Evolutionary conservation across 37 sponge, comb jelly and placozoan species (phyloP), one percentile per base, ranked within the genome.

Genomic region (Dysidea cf. avara): DNA sequence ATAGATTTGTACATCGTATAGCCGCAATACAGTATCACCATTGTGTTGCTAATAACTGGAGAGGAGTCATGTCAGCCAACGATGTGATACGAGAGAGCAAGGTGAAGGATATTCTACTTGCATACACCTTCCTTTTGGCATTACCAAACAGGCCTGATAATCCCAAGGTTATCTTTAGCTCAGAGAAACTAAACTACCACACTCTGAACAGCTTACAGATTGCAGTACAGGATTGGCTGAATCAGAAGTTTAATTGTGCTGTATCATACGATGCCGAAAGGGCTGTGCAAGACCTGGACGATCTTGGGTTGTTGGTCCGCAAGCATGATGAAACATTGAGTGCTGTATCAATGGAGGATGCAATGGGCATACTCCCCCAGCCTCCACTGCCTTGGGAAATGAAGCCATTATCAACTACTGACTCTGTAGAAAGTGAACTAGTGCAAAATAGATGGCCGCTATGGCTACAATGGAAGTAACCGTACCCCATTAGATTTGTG

Each of bases 71-170:
- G 34, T 72, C 94, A 1, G 68, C 93, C 6, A 35, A 76, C 17
- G 97, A 96, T 54, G 29, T 94, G 66, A 94, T 94, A 13, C 78
- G 72, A 33, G 94, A 96, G 53, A 94, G 93, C 61, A 78, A 83
- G 54, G 76, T 89, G 59, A 96, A 96, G 62, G 91, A 96, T 46
- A 78, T 83, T 34, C 30, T 96, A 1, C 81, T 96, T 12, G 90
- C 88, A 0, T 96, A 96, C 61, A 34, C 50, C 1, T 92, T 92
- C 64, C 63, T 92, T 2, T 65, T 96, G 34, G 67, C 77, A 47
- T 81, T 81, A 20, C 82, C 71, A 2, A 93, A 93, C 48, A 69
- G 81, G 12, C 56, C 82, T 26, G 89, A 85, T 0, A 43, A 85
- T 22, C 86, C 86, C 16, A 86, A 86, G 0, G 62, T 82, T 0